Base-by-base conservation (phyloP, 2,888 invertebrate species). In the Phytoseiulus persimilis region DNA sequence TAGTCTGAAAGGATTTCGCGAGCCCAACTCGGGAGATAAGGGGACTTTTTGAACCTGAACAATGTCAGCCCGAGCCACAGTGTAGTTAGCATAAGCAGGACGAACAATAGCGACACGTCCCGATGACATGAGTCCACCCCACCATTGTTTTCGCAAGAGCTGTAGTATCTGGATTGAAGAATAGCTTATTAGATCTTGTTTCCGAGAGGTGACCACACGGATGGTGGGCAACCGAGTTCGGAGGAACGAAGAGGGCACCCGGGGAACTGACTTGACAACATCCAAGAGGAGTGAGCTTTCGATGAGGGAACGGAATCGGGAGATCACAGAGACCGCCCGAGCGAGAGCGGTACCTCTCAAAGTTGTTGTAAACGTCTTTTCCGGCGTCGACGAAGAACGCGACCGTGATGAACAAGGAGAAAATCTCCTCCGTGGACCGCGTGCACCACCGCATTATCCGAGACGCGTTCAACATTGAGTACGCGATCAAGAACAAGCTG, bases 351-450 rank as follows among this genome's bases (percentile, higher is more conserved):
- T 91, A 93, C 93, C 92, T 91, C 92, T 92, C 32, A 92, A 90
- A 45, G 92, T 91, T 90, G 92, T 92, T 91, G 91, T 83, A 83
- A 32, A 31, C 83, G 31, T 91, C 90, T 89, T 90, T 90, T 31
- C 90, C 84, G 0, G 92, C 93, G 91, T 94, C 94, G 83, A 93
- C 93, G 45, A 93, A 92, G 91, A 94, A 94, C n/a, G 94, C 93
- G 90, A 94, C 92, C 23, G 93, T 93, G 83, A 94, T 93, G 91
- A 94, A 94, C 32, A 94, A 91, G 3, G 93, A 93, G 91, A 94
- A 94, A 91, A 94, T 93, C 91, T 94, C 94, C 91, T 94, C 94
- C 32, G 93, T 93, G 0, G 94, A 94, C 91, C 94, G 93, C 91
- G 94, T 93, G 45, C 93, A 93, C 91, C 93, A 93, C 91, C 93